Conservation (phyloP, 2,113 vertebrate species). For the Mustelus asterias region DNA sequence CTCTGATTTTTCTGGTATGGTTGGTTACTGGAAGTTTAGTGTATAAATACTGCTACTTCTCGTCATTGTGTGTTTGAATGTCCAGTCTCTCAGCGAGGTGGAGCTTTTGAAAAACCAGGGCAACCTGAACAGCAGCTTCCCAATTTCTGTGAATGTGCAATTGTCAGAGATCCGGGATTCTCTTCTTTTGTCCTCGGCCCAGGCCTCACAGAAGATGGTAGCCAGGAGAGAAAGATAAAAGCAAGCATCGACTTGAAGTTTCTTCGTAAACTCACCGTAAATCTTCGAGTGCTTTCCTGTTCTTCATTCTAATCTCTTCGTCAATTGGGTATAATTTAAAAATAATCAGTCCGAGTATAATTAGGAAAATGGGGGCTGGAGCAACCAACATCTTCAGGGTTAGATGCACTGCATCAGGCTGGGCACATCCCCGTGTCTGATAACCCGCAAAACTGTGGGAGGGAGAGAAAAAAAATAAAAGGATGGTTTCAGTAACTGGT, state of each 20-base stretch:
- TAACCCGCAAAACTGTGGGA: slow-evolving; percentile 80
- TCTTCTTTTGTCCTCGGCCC: not conserved
- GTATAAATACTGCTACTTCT: not conserved
- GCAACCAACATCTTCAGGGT: slow-evolving; percentile 85
- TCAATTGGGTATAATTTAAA: slow-evolving; percentile 83
- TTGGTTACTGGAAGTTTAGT: not conserved
- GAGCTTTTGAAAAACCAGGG: not conserved
- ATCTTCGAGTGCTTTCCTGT: slow-evolving; percentile 70
- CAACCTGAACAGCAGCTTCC: not conserved
- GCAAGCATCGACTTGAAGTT: not conserved
- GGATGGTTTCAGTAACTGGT: too few relatives aligned
- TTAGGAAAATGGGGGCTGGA: slow-evolving; percentile 68
- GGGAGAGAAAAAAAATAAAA: not conserved
- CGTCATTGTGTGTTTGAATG: not conserved
- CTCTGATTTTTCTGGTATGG: not conserved
- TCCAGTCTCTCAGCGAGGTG: not conserved
- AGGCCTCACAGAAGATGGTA: not conserved
- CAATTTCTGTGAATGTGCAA: not conserved
- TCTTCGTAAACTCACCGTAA: slow-evolving; percentile 46
- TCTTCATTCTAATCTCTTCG: slow-evolving; percentile 69
- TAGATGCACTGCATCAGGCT: slow-evolving; percentile 63
- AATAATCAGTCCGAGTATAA: slow-evolving; percentile 74
- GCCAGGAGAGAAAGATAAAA: not conserved
- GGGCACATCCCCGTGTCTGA: slow-evolving; percentile 64
- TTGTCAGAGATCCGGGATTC: not conserved